Conservation (phyloP, 1,140 invertebrate genomes). For the Oscheius sp. region DNA sequence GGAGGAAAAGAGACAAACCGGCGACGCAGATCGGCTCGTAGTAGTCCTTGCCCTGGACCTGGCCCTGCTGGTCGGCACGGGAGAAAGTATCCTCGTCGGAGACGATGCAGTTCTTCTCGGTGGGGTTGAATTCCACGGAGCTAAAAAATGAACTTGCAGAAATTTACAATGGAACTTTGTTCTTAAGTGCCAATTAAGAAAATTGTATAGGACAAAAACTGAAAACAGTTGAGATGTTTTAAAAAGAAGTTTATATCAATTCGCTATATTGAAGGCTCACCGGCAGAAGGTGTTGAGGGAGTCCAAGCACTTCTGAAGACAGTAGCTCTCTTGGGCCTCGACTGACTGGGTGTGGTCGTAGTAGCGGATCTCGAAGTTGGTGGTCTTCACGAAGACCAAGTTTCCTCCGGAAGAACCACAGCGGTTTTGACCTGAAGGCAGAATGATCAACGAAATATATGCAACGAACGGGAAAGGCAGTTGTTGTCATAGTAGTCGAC, state of each 20-base stretch:
- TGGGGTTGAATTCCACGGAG: conserved; percentile 58
- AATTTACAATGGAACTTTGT: too few species aligned
- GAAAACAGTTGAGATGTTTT: too few species aligned
- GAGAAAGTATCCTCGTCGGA: conserved; percentile 61
- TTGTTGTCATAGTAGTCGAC: conserved; percentile 61
- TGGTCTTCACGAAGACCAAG: conserved; percentile 60
- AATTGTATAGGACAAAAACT: too few species aligned
- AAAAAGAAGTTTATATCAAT: too few species aligned
- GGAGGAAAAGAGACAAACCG: conserved; percentile 38
- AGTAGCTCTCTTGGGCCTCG: conserved; percentile 60
- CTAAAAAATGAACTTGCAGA: too few species aligned
- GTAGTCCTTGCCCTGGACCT: conserved; percentile 57
- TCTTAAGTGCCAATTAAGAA: too few species aligned
- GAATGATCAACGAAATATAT: not conserved
- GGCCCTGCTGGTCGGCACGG: conserved; percentile 59
- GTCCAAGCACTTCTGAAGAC: conserved; percentile 59
- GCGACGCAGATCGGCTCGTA: conserved; percentile 61
- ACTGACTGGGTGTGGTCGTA: conserved; percentile 61
- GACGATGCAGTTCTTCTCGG: conserved; percentile 61
- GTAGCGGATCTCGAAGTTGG: conserved; percentile 60
- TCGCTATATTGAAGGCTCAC: too few species aligned
- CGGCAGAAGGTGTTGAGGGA: conserved; percentile 60
- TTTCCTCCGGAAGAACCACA: conserved; percentile 59
- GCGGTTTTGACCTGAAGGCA: conserved; percentile 49
- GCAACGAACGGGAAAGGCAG: conserved; percentile 50